phyloP scores from a whole-genome alignment of 2,797 vertebrate species.

The Danio kyathit region DNA sequence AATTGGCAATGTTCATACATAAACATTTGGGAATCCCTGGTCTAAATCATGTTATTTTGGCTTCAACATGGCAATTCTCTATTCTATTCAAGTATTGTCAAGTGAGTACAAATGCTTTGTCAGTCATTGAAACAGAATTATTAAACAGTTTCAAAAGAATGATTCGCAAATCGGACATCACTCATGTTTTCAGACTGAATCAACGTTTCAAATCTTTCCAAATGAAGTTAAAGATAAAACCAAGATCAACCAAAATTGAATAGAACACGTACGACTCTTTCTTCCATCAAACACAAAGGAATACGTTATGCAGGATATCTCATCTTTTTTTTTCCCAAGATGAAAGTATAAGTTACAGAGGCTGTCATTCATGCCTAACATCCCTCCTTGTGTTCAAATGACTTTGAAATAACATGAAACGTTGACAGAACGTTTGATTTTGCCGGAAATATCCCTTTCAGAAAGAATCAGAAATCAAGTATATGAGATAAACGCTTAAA shows the following conservation, averaged over 20 bases:
- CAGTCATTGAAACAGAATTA: not conserved
- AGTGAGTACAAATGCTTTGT: not conserved
- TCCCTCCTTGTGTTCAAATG: not conserved
- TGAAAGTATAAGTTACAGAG: not conserved
- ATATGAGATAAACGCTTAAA: not conserved
- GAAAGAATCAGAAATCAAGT: not conserved
- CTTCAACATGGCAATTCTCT: not conserved
- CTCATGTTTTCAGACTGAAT: not conserved
- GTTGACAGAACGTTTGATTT: not conserved
- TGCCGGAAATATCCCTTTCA: not conserved
- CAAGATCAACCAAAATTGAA: not conserved
- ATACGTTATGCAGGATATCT: not conserved
- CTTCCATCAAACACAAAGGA: not conserved
- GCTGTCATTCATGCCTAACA: conserved; percentile 5
- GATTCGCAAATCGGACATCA: conserved; percentile 3
- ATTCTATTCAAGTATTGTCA: not conserved
- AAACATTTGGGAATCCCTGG: no score
- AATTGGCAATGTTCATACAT: no score
- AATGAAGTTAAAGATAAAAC: not conserved
- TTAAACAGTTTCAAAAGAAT: not conserved
- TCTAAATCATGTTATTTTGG: not conserved
- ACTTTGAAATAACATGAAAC: conserved; percentile 15
- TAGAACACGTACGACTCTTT: not conserved
- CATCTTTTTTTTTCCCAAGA: not conserved
- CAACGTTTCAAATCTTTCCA: not conserved